phyloP scores from a whole-genome alignment of 2,113 vertebrate species.

The Dasyurus viverrinus region DNA sequence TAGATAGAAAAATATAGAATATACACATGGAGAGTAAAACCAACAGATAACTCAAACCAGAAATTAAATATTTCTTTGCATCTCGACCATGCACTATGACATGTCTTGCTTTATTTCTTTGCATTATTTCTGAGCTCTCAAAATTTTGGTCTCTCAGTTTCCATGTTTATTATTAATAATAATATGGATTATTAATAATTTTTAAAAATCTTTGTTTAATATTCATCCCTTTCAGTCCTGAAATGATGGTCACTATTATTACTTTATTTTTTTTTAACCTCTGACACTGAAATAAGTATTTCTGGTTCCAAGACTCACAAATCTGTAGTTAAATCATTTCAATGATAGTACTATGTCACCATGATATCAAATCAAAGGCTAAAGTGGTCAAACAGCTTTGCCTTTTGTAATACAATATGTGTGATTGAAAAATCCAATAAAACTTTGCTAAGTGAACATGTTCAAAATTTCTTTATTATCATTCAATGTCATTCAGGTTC shows the following conservation, averaged over 20 bases:
- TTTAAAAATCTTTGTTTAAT: constrained; percentile 28
- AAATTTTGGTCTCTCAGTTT: background rate
- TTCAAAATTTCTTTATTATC: constrained; percentile 18
- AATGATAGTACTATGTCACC: background rate
- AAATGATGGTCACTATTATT: background rate
- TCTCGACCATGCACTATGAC: constrained; percentile 29
- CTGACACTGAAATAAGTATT: background rate
- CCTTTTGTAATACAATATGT: background rate
- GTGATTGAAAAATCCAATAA: constrained; percentile 9
- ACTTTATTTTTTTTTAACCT: constrained; percentile 20
- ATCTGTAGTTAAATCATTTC: background rate
- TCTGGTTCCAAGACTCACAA: background rate
- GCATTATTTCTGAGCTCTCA: constrained; percentile 33
- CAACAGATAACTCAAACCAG: too few species aligned
- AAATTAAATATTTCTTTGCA: background rate
- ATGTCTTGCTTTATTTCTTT: constrained; percentile 18
- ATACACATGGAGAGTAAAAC: too few species aligned
- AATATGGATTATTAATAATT: background rate
- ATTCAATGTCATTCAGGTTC: background rate
- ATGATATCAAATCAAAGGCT: background rate
- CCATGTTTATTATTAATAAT: too few species aligned
- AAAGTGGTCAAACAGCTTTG: background rate
- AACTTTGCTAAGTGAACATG: background rate
- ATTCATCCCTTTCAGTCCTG: constrained; percentile 1
- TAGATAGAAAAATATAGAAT: too few species aligned